These are phyloP conservation scores for Sardinella longiceps DNA, from an alignment of 2,797 vertebrate genomes.

Conservation along the genomic window DNA sequence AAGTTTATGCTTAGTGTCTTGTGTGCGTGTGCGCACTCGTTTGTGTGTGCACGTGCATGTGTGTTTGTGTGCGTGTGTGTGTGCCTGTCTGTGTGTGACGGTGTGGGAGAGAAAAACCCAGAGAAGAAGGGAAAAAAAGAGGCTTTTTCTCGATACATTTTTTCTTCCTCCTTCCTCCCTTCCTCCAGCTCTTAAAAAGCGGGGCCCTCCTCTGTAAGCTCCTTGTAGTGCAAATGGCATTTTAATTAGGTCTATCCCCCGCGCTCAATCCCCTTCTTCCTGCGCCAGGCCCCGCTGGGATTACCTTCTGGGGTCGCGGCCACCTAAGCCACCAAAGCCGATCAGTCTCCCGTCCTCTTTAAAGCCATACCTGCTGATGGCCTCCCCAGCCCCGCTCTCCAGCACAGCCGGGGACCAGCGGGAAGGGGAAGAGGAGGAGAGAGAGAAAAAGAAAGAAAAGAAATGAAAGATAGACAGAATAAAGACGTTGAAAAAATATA, in stretches of 20 bases:
- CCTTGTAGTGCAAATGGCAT: constrained; percentile 73
- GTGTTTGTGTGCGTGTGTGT: neutral
- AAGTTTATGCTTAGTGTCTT: too few species aligned
- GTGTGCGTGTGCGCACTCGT: neutral
- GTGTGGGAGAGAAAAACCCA: neutral
- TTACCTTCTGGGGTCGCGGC: constrained; percentile 51
- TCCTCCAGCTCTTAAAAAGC: constrained; percentile 49
- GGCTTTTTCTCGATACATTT: constrained; percentile 37
- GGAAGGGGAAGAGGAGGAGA: neutral
- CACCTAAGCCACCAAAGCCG: constrained; percentile 56
- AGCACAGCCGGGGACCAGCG: neutral
- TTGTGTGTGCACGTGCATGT: neutral
- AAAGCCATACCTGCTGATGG: constrained; percentile 49
- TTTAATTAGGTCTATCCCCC: constrained; percentile 75
- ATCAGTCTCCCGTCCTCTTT: constrained; percentile 47
- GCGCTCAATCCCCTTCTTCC: constrained; percentile 66
- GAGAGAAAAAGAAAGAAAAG: neutral
- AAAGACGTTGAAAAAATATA: neutral
- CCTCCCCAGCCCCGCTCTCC: constrained; percentile 29
- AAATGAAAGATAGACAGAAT: neutral
- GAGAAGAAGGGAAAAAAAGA: constrained; percentile 29
- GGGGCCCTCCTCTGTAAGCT: constrained; percentile 55
- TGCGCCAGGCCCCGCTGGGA: constrained; percentile 48
- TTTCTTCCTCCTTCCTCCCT: too few species aligned
- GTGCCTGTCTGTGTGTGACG: neutral